Conservation (phyloP, 2,888 invertebrate species). For the Eupithecia tripunctaria region DNA sequence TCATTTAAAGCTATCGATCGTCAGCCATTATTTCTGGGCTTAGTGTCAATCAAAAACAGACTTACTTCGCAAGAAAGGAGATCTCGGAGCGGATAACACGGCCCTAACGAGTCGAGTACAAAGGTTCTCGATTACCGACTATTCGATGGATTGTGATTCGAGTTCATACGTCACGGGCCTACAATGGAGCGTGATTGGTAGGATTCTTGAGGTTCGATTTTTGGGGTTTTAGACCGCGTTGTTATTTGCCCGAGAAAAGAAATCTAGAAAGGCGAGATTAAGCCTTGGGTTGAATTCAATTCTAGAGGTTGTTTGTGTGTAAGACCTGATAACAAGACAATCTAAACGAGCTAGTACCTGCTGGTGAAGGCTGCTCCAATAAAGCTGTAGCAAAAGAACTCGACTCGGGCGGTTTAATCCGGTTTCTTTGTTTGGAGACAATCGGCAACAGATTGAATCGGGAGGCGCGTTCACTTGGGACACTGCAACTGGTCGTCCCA, state of each 20-base stretch:
- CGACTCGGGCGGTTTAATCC: conserved; percentile 29
- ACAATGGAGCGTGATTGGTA: conserved; percentile 26
- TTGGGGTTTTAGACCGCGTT: not conserved
- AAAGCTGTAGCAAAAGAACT: conserved; percentile 12
- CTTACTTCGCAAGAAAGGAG: conserved; percentile 57
- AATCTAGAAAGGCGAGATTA: not conserved
- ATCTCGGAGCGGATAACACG: conserved; percentile 48
- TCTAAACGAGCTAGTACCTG: not conserved
- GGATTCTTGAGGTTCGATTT: conserved; percentile 16
- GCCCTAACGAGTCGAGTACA: conserved; percentile 62
- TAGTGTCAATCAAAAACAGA: conserved; percentile 72
- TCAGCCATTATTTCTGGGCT: conserved; percentile 62
- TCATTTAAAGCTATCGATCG: conserved; percentile 49
- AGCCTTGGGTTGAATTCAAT: not conserved
- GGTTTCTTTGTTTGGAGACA: conserved; percentile 39
- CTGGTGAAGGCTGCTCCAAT: conserved; percentile 6
- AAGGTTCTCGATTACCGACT: conserved; percentile 63
- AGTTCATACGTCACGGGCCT: conserved; percentile 45
- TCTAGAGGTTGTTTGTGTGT: not conserved
- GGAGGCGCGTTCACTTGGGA: conserved; percentile 2
- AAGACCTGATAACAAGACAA: conserved; percentile 1
- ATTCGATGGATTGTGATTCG: conserved; percentile 55
- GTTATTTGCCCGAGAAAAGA: not conserved
- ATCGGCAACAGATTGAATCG: conserved; percentile 36
- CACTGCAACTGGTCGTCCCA: not conserved